Evolutionary conservation across 2,113 vertebrate species (phyloP).

Genomic region (Platysternon megacephalum): DNA sequence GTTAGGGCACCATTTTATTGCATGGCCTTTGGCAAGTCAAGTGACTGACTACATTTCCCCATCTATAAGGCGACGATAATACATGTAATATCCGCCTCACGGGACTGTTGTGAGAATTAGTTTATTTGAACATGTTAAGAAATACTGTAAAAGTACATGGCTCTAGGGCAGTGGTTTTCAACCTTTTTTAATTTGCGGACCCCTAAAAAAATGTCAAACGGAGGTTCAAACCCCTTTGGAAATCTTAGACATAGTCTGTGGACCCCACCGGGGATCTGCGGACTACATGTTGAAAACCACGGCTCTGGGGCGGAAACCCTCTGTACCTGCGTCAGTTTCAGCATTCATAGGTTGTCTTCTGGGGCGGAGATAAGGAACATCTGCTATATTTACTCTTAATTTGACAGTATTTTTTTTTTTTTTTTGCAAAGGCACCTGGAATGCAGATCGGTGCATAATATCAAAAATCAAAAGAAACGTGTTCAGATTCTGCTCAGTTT

Average conservation of each 20-base stretch:
- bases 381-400: conserved; percentile 50
- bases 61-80: neutral
- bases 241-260: too few relatives aligned
- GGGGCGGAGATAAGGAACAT: conserved; percentile 53
- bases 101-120: conserved; percentile 8
- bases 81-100: neutral
- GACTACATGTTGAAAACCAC: too few relatives aligned
- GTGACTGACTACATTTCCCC: neutral
- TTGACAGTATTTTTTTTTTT: neutral
- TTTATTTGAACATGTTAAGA: conserved; percentile 4
- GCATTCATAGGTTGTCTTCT: conserved; percentile 35
- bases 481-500: neutral
- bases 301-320: conserved; percentile 14
- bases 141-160: conserved; percentile 6
- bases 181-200: too few relatives aligned
- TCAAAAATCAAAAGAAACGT: neutral
- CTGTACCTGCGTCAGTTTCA: conserved; percentile 44
- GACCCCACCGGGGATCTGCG: too few relatives aligned
- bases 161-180: neutral
- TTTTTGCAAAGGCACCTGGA: conserved; percentile 64
- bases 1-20: neutral
- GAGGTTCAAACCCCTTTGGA: too few relatives aligned
- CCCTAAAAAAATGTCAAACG: too few relatives aligned
- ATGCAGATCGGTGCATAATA: neutral
- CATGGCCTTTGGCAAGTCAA: neutral